These are phyloP conservation scores for Galagoides demidoff DNA, from an alignment of 2,797 vertebrate species.

Conservation along the genomic window DNA sequence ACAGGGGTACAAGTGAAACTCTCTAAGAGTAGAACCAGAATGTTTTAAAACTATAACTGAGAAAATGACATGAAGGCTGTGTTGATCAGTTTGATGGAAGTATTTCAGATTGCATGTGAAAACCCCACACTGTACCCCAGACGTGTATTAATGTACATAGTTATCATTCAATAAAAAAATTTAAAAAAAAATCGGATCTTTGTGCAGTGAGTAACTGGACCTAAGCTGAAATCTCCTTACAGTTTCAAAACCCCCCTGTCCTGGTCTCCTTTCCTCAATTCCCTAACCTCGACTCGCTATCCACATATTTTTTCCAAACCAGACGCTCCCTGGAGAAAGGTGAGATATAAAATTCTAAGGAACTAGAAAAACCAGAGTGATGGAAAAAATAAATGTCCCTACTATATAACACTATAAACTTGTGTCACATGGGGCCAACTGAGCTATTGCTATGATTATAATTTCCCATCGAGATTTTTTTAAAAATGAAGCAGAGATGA, in stretches of 20 bases:
- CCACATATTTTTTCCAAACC: background rate
- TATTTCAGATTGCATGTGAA: no score
- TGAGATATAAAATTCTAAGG: background rate
- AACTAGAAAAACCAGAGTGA: background rate
- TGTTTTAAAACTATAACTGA: no score
- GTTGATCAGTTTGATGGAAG: no score
- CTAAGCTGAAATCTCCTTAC: background rate
- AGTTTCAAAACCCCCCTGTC: background rate
- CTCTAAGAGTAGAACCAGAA: no score
- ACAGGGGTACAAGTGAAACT: no score
- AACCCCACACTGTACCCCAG: no score
- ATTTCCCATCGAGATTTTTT: background rate
- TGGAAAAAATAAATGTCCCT: background rate
- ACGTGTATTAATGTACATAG: no score
- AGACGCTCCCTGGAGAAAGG: background rate
- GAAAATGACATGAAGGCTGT: no score
- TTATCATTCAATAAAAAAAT: no score
- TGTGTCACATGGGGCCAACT: background rate
- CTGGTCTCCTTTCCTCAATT: background rate
- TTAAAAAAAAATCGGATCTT: no score
- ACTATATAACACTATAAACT: background rate
- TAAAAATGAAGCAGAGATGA: slow-evolving; percentile 1
- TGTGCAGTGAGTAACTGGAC: background rate
- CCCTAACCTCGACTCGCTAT: background rate
- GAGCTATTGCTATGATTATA: background rate